Evolutionary conservation across 2,888 invertebrate species (phyloP).

Genomic region (Lasioglossum pauxillum): DNA sequence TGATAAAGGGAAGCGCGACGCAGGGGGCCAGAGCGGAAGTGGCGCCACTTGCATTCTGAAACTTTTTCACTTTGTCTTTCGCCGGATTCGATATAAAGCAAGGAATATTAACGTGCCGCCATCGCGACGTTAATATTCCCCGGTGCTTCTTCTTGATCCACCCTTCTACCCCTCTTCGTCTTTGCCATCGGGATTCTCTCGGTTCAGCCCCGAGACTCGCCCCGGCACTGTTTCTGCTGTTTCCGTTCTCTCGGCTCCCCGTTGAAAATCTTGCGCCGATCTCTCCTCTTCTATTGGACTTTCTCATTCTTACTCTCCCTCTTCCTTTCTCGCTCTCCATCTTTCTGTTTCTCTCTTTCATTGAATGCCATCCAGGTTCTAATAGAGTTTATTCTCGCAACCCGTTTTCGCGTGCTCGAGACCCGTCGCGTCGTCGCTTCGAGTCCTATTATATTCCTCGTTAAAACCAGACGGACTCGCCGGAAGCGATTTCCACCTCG

Average conservation of each 20-base stretch:
- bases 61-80: slow-evolving; percentile 51
- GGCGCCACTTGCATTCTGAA: slow-evolving; percentile 53
- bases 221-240: slow-evolving; percentile 10
- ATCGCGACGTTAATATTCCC: slow-evolving; percentile 63
- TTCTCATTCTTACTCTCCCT: not conserved
- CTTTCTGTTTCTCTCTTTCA: not conserved
- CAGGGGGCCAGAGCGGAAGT: slow-evolving; percentile 35
- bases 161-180: slow-evolving; percentile 18
- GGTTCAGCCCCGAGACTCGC: not conserved
- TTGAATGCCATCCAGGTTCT: not conserved
- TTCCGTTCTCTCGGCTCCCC: not conserved
- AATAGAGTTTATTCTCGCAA: slow-evolving; percentile 48
- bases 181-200: slow-evolving; percentile 13
- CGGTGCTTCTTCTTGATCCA: slow-evolving; percentile 37
- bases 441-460: slow-evolving; percentile 15
- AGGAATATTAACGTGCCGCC: slow-evolving; percentile 61
- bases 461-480: slow-evolving; percentile 8
- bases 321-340: not conserved
- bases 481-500: not conserved
- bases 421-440: not conserved
- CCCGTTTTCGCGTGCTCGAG: slow-evolving; percentile 4
- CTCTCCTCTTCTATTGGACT: slow-evolving; percentile 7
- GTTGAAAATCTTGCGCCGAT: slow-evolving; percentile 37
- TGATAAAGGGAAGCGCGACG: slow-evolving; percentile 33
- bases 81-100: slow-evolving; percentile 49